phyloP scores from a whole-genome alignment of 1,140 invertebrate genomes.

The Brachionus asplanchnoidis region DNA sequence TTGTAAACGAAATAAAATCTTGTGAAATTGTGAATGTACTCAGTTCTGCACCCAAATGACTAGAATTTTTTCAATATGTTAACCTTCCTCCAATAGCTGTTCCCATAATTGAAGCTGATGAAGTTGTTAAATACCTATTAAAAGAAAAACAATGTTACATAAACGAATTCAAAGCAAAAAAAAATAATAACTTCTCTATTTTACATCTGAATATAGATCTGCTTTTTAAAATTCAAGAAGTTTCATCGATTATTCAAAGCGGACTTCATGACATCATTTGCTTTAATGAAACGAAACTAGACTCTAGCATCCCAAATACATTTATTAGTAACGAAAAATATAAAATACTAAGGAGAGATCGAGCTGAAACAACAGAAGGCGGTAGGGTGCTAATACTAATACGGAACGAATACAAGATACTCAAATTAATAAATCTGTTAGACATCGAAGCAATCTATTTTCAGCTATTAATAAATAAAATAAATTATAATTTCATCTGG shows the following conservation, averaged over 20 bases:
- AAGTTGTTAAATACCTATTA: background rate
- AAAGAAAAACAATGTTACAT: background rate
- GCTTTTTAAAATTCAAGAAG: background rate
- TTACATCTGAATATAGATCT: background rate
- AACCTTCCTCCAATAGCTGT: background rate
- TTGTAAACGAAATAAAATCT: too few relatives aligned
- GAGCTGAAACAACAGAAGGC: background rate
- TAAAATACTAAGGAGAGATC: background rate
- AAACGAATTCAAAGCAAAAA: background rate
- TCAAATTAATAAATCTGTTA: background rate
- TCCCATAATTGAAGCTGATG: background rate
- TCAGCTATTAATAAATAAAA: background rate
- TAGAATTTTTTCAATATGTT: too few relatives aligned
- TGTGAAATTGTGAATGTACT: too few relatives aligned
- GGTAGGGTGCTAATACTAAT: background rate
- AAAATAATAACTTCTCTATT: background rate
- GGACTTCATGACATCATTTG: background rate
- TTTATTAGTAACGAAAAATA: background rate
- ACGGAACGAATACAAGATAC: background rate
- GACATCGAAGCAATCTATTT: background rate
- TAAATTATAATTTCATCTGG: background rate
- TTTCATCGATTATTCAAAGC: background rate
- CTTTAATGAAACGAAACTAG: background rate
- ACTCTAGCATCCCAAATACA: background rate
- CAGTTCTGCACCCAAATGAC: too few relatives aligned